phyloP scores from a whole-genome alignment of 2,888 invertebrate genomes.

The Thymelicus acteon region DNA sequence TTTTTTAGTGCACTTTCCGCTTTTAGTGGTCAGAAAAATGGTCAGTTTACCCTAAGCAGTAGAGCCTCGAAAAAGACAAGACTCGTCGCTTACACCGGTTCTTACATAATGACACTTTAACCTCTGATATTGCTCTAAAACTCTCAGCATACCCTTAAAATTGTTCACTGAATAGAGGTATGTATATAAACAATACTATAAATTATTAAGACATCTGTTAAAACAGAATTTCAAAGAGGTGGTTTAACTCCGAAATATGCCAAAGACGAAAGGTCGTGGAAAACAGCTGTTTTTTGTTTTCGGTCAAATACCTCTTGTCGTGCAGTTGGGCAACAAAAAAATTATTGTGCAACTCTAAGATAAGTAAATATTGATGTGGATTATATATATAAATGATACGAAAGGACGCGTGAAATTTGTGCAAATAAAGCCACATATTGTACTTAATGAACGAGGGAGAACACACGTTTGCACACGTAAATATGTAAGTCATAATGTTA shows the following conservation, averaged over 20 bases:
- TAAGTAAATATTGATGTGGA: neutral
- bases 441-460: neutral
- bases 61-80: no score
- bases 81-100: no score
- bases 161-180: no score
- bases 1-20: no score
- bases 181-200: no score
- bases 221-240: neutral
- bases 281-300: constrained; percentile 1
- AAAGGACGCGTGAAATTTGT: neutral
- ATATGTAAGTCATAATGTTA: no score
- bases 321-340: neutral
- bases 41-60: no score
- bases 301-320: neutral
- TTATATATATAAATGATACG: neutral
- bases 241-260: neutral
- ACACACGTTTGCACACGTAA: neutral
- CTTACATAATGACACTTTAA: no score
- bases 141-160: no score
- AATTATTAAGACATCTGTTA: neutral
- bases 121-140: no score
- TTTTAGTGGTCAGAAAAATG: no score
- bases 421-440: neutral
- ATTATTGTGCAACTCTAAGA: neutral
- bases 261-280: neutral